Evolutionary conservation across 53 echinoderm and acorn worm genomes (phyloP).

Genomic region (Paelopatides confundens): DNA sequence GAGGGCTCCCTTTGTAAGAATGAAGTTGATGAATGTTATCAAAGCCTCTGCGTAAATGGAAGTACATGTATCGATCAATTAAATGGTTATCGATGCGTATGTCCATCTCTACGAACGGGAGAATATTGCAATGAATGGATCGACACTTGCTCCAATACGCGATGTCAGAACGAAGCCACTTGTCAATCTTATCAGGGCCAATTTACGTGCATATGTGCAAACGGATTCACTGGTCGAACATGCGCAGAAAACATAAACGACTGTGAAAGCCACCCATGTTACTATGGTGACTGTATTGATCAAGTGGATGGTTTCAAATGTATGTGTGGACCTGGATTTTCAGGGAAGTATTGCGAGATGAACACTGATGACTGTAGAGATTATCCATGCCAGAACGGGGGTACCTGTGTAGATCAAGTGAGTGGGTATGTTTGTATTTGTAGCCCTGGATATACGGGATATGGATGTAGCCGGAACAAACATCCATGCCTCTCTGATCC

Average conservation of each 20-base stretch:
- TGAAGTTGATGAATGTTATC: conserved; percentile 67
- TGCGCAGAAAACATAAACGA: conserved; percentile 86
- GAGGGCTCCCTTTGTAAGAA: conserved; percentile 65
- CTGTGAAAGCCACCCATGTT: conserved; percentile 83
- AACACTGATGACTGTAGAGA: conserved; percentile 84
- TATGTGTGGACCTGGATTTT: conserved; percentile 77
- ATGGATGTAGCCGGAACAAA: conserved; percentile 71
- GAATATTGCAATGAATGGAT: conserved; percentile 75
- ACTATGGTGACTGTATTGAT: conserved; percentile 89
- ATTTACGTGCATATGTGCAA: conserved; percentile 72
- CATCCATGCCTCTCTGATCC: conserved; percentile 78
- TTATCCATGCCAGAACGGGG: conserved; percentile 81
- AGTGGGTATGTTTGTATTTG: conserved; percentile 92
- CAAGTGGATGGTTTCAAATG: conserved; percentile 74
- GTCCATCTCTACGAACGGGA: conserved; percentile 74
- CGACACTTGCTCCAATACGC: conserved; percentile 71
- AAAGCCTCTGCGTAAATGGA: conserved; percentile 65
- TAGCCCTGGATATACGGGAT: conserved; percentile 79
- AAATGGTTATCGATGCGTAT: conserved; percentile 72
- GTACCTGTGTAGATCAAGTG: conserved; percentile 89
- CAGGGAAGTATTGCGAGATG: conserved; percentile 74
- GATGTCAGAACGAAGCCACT: conserved; percentile 71
- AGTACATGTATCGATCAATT: conserved; percentile 76
- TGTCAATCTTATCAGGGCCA: conserved; percentile 61
- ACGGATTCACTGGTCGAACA: conserved; percentile 78